A percentile compares a stretch with the other conserved stretches of the same genome.
Conservation (phyloP, 2,888 invertebrate genomes). For the Eupithecia vulgata region DNA sequence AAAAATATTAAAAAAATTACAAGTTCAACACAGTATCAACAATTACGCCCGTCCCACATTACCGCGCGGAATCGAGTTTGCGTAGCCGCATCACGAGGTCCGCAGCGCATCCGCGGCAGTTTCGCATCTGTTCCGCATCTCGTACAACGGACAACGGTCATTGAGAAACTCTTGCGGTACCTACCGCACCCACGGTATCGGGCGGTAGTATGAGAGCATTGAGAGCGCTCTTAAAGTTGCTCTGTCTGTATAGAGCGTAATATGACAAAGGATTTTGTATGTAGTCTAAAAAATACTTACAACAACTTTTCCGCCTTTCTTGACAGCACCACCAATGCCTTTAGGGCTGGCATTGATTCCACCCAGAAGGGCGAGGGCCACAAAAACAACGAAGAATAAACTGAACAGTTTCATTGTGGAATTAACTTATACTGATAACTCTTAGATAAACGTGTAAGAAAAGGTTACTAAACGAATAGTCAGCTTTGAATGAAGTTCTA, state of each 20-base stretch:
- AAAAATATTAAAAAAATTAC: too few relatives aligned
- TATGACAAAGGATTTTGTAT: neutral
- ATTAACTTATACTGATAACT: neutral
- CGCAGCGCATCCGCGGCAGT: too few relatives aligned
- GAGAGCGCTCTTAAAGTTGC: too few relatives aligned
- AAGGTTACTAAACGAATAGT: neutral
- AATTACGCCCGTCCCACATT: too few relatives aligned
- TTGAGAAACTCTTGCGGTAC: too few relatives aligned
- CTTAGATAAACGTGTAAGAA: neutral
- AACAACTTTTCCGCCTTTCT: conserved; percentile 54
- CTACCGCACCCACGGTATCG: too few relatives aligned
- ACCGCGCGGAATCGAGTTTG: too few relatives aligned
- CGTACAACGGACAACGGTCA: too few relatives aligned
- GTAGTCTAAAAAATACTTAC: conserved; percentile 45
- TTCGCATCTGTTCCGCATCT: too few relatives aligned
- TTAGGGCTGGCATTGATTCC: conserved; percentile 50
- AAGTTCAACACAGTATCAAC: too few relatives aligned
- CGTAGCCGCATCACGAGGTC: too few relatives aligned
- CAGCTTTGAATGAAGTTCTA: conserved; percentile 2
- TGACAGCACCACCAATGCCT: conserved; percentile 50
- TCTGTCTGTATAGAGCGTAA: neutral
- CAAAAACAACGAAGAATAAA: conserved; percentile 48
- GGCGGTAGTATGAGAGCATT: too few relatives aligned
- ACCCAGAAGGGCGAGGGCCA: conserved; percentile 47
- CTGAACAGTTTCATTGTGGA: conserved; percentile 54